phyloP scores from a whole-genome alignment of 92 coral and sea anemone genomes.

The Parazoanthus atlanticus region DNA sequence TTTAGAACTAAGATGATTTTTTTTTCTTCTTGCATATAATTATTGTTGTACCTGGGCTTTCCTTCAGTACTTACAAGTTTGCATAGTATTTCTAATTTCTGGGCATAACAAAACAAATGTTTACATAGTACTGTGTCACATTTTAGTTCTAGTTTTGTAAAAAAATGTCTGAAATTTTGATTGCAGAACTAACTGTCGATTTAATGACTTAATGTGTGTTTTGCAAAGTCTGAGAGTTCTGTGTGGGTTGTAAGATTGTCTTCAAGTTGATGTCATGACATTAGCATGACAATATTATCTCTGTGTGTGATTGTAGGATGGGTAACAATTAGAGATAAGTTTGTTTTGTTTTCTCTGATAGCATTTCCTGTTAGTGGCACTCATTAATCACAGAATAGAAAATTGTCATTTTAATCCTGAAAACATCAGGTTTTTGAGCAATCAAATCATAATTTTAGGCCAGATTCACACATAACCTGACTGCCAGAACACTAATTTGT shows the following conservation, averaged over 20 bases:
- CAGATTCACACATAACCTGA: background rate
- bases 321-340: background rate
- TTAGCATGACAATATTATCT: background rate
- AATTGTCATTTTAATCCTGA: background rate
- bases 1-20: too few relatives aligned
- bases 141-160: background rate
- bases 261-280: background rate
- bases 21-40: too few relatives aligned
- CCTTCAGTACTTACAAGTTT: too few relatives aligned
- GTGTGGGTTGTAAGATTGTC: background rate
- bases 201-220: too few relatives aligned
- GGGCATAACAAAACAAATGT: too few relatives aligned
- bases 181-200: background rate
- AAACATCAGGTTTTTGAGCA: background rate
- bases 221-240: background rate
- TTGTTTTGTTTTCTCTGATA: background rate
- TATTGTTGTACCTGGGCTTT: too few relatives aligned
- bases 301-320: background rate
- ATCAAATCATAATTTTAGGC: background rate
- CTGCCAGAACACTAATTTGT: background rate
- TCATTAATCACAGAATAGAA: background rate
- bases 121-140: background rate
- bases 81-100: too few relatives aligned
- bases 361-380: background rate
- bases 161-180: background rate